Evolutionary conservation across 2,113 vertebrate genomes (phyloP).

Genomic region (Petromus typicus): DNA sequence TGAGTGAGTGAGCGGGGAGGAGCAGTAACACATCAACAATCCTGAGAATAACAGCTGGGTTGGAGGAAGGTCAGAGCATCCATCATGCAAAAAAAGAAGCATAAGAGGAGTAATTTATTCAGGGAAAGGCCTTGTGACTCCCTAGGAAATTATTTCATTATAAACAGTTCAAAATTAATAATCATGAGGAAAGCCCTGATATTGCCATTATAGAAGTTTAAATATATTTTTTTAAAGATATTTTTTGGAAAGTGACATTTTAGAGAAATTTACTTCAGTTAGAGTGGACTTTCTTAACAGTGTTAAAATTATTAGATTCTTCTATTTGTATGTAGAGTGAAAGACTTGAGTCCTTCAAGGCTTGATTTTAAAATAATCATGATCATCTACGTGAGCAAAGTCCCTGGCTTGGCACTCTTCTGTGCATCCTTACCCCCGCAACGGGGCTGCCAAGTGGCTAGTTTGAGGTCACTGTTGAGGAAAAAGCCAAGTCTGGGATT

Average conservation of each 20-base stretch:
- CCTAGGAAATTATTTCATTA: background rate
- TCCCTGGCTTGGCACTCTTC: background rate
- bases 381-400: background rate
- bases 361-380: background rate
- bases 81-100: background rate
- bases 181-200: background rate
- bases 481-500: background rate
- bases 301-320: slow-evolving; percentile 8
- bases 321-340: background rate
- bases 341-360: background rate
- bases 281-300: background rate
- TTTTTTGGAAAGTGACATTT: background rate
- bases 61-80: background rate
- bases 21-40: background rate
- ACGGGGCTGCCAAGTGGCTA: background rate
- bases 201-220: background rate
- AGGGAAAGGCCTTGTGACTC: background rate
- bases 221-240: background rate
- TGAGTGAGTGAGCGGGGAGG: background rate
- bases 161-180: background rate
- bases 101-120: background rate
- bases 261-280: background rate
- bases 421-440: background rate
- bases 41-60: background rate
- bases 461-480: background rate